Evolutionary conservation across 2,797 vertebrate genomes (phyloP).

Genomic region (Sciurus carolinensis): DNA sequence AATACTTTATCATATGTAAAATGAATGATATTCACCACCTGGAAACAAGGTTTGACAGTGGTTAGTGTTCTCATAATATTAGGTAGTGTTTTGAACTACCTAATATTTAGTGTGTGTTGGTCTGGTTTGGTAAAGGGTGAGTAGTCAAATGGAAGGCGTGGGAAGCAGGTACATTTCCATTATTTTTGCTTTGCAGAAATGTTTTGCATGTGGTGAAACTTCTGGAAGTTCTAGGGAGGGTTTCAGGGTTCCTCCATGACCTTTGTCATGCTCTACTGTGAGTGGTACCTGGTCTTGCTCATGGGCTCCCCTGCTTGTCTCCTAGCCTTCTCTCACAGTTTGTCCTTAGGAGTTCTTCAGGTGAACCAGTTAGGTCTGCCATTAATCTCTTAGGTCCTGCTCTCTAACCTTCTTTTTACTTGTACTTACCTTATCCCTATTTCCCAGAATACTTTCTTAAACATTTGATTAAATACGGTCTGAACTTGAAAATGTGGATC

Average conservation of each 20-base stretch:
- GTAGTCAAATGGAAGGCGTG: background rate
- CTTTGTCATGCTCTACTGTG: fast-evolving
- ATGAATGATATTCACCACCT: slow-evolving; percentile 82
- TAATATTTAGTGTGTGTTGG: slow-evolving; percentile 70
- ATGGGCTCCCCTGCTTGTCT: background rate
- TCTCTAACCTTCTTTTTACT: background rate
- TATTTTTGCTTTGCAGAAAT: background rate
- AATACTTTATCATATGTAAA: slow-evolving; percentile 79
- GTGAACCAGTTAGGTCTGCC: background rate
- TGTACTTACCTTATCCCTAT: background rate
- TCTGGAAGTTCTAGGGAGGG: background rate
- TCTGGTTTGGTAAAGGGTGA: slow-evolving; percentile 75
- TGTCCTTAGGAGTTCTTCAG: fast-evolving
- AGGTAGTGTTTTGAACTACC: slow-evolving; percentile 84
- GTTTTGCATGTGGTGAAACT: background rate
- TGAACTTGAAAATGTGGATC: background rate
- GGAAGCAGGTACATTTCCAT: background rate
- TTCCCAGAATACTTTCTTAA: background rate
- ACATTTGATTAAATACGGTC: background rate
- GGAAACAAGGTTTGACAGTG: slow-evolving; percentile 81
- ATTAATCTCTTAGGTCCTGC: background rate
- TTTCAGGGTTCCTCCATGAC: background rate
- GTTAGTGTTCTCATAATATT: slow-evolving; percentile 80
- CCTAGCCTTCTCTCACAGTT: background rate
- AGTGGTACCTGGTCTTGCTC: background rate